phyloP scores from a whole-genome alignment of 2,113 vertebrate genomes.

The Gopherus evgoodei region DNA sequence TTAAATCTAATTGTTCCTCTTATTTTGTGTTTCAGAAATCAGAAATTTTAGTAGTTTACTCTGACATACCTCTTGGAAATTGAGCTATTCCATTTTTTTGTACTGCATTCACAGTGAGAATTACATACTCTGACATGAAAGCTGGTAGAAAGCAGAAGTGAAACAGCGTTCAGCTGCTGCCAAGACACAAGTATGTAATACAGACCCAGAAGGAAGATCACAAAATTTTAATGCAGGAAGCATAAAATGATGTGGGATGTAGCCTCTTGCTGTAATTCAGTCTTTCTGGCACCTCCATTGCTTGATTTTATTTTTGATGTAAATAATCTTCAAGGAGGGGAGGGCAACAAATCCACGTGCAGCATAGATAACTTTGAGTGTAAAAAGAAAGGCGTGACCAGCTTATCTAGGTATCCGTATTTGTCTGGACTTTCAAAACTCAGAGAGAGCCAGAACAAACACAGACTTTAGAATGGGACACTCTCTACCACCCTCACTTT shows the following conservation, averaged over 20 bases:
- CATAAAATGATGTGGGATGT: background rate
- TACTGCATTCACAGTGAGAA: background rate
- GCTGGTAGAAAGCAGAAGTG: background rate
- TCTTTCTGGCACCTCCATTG: slow-evolving; percentile 5
- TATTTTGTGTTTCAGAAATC: background rate
- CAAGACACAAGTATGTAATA: background rate
- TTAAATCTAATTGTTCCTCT: background rate
- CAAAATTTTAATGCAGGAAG: background rate
- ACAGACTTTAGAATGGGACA: background rate
- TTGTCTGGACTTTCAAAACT: background rate
- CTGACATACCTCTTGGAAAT: background rate
- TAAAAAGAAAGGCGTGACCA: background rate
- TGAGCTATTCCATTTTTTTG: background rate
- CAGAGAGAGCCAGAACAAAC: background rate
- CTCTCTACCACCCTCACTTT: background rate
- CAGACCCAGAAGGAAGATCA: background rate
- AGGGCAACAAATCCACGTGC: background rate
- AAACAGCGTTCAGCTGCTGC: background rate
- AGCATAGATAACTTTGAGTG: background rate
- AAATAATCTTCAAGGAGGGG: slow-evolving; percentile 21
- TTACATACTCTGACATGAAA: background rate
- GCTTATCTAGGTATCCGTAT: slow-evolving; percentile 23
- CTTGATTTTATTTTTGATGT: background rate
- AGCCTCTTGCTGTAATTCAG: slow-evolving; percentile 3
- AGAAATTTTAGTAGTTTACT: slow-evolving; percentile 8